A percentile compares a stretch with the other conserved stretches of the same genome.
These are phyloP conservation scores for Callaeas wilsoni DNA, from an alignment of 2,113 vertebrate species.

Conservation along the genomic window DNA sequence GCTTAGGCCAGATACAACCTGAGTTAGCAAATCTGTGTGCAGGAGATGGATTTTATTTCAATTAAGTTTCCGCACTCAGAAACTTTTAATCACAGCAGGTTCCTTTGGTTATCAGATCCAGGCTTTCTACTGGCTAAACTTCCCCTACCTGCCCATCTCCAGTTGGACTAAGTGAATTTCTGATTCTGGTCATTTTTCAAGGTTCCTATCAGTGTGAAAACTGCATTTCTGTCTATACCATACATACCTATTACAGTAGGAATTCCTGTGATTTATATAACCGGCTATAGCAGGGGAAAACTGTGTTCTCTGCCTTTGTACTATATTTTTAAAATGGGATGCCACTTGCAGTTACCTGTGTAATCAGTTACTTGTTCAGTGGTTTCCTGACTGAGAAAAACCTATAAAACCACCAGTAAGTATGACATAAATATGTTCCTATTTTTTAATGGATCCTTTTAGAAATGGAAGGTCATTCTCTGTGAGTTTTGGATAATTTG, in stretches of 20 bases:
- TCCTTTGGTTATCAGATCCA: not conserved
- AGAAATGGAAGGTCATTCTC: not conserved
- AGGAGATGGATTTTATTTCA: not conserved
- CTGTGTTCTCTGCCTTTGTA: not conserved
- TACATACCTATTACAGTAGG: not conserved
- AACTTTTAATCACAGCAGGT: not conserved
- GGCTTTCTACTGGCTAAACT: not conserved
- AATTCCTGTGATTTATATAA: not conserved
- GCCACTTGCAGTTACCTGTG: not conserved
- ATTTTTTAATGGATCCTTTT: not conserved
- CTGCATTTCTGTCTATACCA: not conserved
- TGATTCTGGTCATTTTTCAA: not conserved
- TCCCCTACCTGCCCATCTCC: not conserved
- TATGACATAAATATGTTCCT: not conserved
- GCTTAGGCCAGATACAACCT: not conserved
- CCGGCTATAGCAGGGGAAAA: not conserved
- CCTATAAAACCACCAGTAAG: not conserved
- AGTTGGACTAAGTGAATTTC: not conserved
- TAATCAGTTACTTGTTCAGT: not conserved
- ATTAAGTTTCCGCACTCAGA: not conserved
- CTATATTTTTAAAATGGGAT: not conserved
- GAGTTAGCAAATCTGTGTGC: not conserved
- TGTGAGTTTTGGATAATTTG: not conserved
- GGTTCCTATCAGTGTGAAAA: not conserved
- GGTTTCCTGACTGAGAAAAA: not conserved